These are phyloP conservation scores for Trichacis sp. DNA, from an alignment of 2,888 invertebrate genomes.

Conservation along the genomic window DNA sequence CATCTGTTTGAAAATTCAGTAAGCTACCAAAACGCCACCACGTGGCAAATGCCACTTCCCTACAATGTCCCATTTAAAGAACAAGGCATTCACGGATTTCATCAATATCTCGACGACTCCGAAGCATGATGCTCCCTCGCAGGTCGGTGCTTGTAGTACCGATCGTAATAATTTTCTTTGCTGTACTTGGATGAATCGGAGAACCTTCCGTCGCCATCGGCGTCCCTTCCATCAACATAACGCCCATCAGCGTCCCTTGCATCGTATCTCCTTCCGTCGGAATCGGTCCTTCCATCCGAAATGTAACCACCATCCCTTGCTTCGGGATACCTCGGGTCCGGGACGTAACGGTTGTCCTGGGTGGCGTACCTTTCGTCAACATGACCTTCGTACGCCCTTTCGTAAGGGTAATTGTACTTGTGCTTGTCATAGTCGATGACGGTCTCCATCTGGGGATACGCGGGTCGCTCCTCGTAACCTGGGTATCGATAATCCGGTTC, in stretches of 20 bases:
- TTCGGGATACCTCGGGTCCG: constrained; percentile 42
- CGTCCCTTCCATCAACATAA: constrained; percentile 51
- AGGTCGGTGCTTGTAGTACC: constrained; percentile 66
- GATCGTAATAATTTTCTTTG: constrained; percentile 66
- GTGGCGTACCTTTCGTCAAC: constrained; percentile 37
- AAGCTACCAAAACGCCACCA: no score
- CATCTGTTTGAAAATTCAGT: no score
- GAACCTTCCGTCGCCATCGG: constrained; percentile 52
- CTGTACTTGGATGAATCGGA: constrained; percentile 48
- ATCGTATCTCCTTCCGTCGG: constrained; percentile 50
- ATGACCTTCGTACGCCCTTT: constrained; percentile 51
- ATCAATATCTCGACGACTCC: constrained; percentile 64
- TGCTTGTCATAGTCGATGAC: constrained; percentile 53
- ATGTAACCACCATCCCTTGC: constrained; percentile 29
- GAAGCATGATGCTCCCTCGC: constrained; percentile 63
- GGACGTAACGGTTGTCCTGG: constrained; percentile 26
- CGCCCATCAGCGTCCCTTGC: constrained; percentile 50
- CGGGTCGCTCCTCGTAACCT: constrained; percentile 30
- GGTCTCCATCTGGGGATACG: constrained; percentile 21
- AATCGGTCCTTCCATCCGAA: constrained; percentile 48
- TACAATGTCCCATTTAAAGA: no score
- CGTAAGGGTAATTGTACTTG: constrained; percentile 57
- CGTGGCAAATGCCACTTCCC: no score
- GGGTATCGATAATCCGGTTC: constrained; percentile 28
- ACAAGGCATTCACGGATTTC: constrained; percentile 16